Base-by-base conservation (phyloP, 2,888 invertebrate genomes). In the Pachymerium ferrugineum region DNA sequence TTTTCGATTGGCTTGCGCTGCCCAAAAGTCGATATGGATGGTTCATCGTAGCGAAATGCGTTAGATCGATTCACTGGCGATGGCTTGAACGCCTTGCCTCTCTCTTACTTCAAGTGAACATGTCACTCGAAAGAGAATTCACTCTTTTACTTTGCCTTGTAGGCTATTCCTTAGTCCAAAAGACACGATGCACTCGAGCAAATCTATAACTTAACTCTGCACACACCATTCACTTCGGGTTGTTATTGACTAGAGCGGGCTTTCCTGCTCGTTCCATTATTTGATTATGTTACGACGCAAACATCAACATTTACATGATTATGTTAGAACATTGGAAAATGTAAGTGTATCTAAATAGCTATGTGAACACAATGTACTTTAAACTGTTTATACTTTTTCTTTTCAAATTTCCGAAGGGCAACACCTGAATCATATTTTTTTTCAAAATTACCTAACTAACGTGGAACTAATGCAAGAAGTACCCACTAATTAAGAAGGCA, bases 41-140 rank as follows among this genome's bases (percentile, higher is more conserved):
- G 62, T 62, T 62, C 62, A 62, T 62, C 62, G 62, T 62, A 62
- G 62, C 62, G 62, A 62, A 62, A 62, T 62, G 62, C 62, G 62
- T 62, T 62, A 28, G 62, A 62, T 62, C 62, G 62, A 62, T 62
- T 25, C 62, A 28, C 28, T 62, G 62, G 28, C 62, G 62, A 62
- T 62, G 62, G 62, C 62, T 62, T 62, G 62, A 62, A 62, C 62
- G 62, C 62, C 62, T 62, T 62, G 28, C 62, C 28, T 62, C 62
- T 22, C 62, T 22, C 62, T 62, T 28, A 28, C 62, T 62, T 22
- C 62, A 62, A 62, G 62, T 62, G 62, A 62, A 62, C 62, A 62
- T 62, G 62, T 62, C 62, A 62, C 62, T 62, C 28, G 62, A 62
- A 62, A 54, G 10, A 62, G 62, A 62, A 14, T 62, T 62, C 38